Base-by-base conservation (phyloP, 1,140 invertebrate species). In the Pachypeltis micranthus region DNA sequence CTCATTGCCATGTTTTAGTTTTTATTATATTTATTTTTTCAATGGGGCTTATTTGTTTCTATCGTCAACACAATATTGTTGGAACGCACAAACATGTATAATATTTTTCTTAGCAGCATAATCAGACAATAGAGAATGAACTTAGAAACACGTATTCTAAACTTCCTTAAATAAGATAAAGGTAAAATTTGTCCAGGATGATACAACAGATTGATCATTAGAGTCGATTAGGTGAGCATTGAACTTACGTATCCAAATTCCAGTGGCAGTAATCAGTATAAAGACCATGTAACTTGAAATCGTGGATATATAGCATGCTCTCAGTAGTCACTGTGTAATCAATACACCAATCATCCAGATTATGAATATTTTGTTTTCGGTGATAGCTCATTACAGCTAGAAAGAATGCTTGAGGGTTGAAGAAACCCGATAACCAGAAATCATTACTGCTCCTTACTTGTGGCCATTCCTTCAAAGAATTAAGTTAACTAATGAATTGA, bases 361-460 rank as follows among this genome's bases (percentile, higher is more conserved):
- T 16, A 10, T 39, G 7, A 10, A 10, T 7, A 10, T 10, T 16
- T 7, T 16, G 7, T 39, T 39, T 39, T 7, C 31, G 16, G 31
- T 39, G 31, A 39, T 59, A 7, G 7, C 3, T 24, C 66, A 91
- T 83, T 1, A 87, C 88, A 1, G 88, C 92, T 10, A 93, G 95
- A 14, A 96, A 77, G 74, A 96, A 96, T 0, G 90, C 91, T 61
- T 96, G 91, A 0, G 91, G 91, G 71, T 95, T 95, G 70, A 89
- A 96, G 73, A 96, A 94, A 3, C 91, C 93, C 0, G 91, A 91
- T 3, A 97, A 78, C 93, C 93, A 97, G 75, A 91, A 94, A 4
- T 55, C 12, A 19, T 25, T 25, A 29, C 1, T 16, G 31, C 31
- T 39, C 31, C 31, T 39, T 16, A 16, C 31, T 39, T 39, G 31